Evolutionary conservation across 2,113 vertebrate genomes (phyloP).

Genomic region (Dermatemys mawii): DNA sequence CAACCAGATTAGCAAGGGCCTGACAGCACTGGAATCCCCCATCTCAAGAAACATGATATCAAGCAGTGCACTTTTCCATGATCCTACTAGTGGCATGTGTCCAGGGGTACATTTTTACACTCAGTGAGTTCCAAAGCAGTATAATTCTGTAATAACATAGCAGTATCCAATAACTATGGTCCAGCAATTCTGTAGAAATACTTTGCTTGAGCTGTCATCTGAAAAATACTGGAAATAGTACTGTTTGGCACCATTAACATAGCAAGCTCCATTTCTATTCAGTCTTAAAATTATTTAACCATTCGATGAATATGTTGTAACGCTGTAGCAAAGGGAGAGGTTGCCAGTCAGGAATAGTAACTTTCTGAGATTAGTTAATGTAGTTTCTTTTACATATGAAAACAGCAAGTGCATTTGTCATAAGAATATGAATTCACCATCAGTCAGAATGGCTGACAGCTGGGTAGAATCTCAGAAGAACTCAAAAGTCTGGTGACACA

Average conservation of each 20-base stretch:
- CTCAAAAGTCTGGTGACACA: rapidly evolving
- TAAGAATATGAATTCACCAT: not conserved
- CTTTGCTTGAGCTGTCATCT: not conserved
- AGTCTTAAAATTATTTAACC: not conserved
- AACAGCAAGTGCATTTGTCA: not conserved
- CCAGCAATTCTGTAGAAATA: not conserved
- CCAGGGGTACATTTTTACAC: not conserved
- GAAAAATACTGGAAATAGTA: not conserved
- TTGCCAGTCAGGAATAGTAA: not conserved
- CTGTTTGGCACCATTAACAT: not conserved
- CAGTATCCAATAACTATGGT: not conserved
- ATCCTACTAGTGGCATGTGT: not conserved
- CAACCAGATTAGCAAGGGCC: not conserved
- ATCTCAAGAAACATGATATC: not conserved
- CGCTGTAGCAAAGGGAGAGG: not conserved
- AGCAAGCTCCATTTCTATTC: not conserved
- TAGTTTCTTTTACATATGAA: not conserved
- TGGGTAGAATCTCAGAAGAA: not conserved
- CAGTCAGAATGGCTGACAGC: not conserved
- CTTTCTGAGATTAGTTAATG: not conserved
- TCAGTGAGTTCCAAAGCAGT: not conserved
- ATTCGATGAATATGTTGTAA: not conserved
- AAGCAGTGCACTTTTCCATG: not conserved
- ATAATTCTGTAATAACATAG: not conserved
- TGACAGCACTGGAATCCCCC: not conserved